Evolutionary conservation across 1,140 invertebrate genomes (phyloP).

Genomic region (Zaprionus inermis): DNA sequence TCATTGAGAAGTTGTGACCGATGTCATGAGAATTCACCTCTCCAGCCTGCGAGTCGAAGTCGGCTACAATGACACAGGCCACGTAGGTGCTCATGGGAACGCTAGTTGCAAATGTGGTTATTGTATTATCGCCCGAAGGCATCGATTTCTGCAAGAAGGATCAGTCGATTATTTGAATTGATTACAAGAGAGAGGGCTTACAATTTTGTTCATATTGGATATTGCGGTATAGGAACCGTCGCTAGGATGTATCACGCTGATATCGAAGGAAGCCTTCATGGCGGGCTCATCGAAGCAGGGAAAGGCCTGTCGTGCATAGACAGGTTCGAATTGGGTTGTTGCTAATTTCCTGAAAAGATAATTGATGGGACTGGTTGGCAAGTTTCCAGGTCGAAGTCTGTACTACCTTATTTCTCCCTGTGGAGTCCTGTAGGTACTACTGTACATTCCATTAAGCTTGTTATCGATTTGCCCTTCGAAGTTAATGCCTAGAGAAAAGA

Average conservation of each 20-base stretch:
- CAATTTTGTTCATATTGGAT: constrained; percentile 90
- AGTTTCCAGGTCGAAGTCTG: constrained; percentile 1
- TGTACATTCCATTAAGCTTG: constrained; percentile 84
- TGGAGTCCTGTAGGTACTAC: constrained; percentile 78
- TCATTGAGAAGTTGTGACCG: constrained; percentile 87
- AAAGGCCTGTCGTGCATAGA: constrained; percentile 95
- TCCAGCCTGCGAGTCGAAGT: constrained; percentile 89
- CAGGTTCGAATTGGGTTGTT: constrained; percentile 96
- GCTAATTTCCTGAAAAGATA: constrained; percentile 88
- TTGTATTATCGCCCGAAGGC: constrained; percentile 57
- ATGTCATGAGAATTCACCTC: constrained; percentile 86
- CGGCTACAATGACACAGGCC: constrained; percentile 95
- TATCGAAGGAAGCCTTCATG: constrained; percentile 94
- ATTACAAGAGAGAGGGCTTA: not conserved
- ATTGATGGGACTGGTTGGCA: not conserved
- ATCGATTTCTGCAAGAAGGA: constrained; percentile 35
- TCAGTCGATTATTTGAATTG: not conserved
- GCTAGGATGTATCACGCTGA: constrained; percentile 90
- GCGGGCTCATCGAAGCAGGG: constrained; percentile 98
- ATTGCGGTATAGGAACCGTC: constrained; percentile 88
- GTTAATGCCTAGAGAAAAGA: constrained; percentile 68
- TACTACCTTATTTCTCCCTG: constrained; percentile 74
- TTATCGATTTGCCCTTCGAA: constrained; percentile 84
- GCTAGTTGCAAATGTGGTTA: constrained; percentile 89
- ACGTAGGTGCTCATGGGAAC: constrained; percentile 97